These are phyloP conservation scores for Lycocorax pyrrhopterus DNA, from an alignment of 2,113 vertebrate species.

Conservation along the genomic window DNA sequence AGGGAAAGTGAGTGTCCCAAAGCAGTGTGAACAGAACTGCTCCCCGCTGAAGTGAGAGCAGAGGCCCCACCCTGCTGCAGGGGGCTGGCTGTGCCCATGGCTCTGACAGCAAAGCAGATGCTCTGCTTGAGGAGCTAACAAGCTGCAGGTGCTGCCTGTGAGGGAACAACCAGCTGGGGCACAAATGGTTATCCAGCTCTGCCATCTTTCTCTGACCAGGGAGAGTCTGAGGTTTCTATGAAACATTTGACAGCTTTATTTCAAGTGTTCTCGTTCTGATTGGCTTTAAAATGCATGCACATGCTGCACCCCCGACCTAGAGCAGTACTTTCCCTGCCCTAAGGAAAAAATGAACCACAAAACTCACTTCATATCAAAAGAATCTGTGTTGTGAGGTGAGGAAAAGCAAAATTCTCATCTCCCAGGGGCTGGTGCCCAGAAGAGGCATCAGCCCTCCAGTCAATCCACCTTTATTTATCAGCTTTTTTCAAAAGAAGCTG, in stretches of 20 bases:
- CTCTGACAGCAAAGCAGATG: not conserved
- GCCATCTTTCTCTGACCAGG: not conserved
- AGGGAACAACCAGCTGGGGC: not conserved
- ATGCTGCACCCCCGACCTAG: no score
- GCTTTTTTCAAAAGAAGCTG: not conserved
- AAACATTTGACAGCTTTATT: accelerated
- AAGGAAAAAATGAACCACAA: not conserved
- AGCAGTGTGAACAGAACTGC: not conserved
- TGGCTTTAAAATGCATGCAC: not conserved
- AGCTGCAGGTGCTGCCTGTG: no score
- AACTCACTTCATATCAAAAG: not conserved
- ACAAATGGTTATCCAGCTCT: not conserved
- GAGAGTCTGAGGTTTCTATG: not conserved
- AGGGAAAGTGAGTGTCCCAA: not conserved
- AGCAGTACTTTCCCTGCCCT: not conserved
- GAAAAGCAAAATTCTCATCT: not conserved
- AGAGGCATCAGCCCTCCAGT: not conserved
- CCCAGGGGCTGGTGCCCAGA: accelerated
- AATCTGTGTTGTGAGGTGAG: not conserved
- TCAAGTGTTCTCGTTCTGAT: not conserved
- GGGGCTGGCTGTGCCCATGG: accelerated
- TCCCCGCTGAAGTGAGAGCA: not conserved
- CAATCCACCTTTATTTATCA: not conserved
- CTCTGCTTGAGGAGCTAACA: not conserved
- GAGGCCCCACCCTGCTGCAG: accelerated